Evolutionary conservation across 2,888 invertebrate species (phyloP), one percentile per base, ranked within the genome.

Genomic region (Eristalis pertinax): DNA sequence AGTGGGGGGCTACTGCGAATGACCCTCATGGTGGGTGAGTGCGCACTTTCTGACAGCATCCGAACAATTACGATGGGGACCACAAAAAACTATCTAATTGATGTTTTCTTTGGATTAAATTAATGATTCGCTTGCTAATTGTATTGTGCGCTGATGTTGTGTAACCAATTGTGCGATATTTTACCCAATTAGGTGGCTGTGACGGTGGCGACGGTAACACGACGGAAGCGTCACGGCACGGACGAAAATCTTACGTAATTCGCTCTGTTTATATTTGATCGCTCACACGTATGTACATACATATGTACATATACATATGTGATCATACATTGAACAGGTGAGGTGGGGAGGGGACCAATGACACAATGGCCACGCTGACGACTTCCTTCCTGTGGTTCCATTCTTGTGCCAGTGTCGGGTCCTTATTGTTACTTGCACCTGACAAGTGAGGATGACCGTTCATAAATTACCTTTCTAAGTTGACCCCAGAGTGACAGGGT

Each of bases 101-200:
- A 70, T 82, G 86, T 75, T 86, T 86, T 74, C 83, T 74, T 82
- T 77, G 83, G 83, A 86, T 86, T 78, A 79, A 75, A 72, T 43
- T 63, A 58, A 75, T 83, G 78, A 70, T 86, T 78, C 78, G 65
- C 77, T 82, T 76, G 74, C 74, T 78, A 78, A 82, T 82, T 86
- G 81, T 81, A 81, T 75, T 75, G 69, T 81, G 50, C 50, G 62
- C 62, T 29, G 62, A 67, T 68, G 69, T 81, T 81, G 69, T 64
- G 69, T 81, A 69, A 81, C 63, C 22, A 64, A 62, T 73, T 29
- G 64, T 79, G 72, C 79, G 79, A 73, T 73, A 73, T 65, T 67
- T 73, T 73, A 43, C 65, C 73, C 67, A 80, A 75, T 81, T 81
- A 81, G 74, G 19, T 38, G 63, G 68, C n/a, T 50, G n/a, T 15